These are phyloP conservation scores for Catocala nupta DNA, from an alignment of 2,888 invertebrate species.

Conservation along the genomic window DNA sequence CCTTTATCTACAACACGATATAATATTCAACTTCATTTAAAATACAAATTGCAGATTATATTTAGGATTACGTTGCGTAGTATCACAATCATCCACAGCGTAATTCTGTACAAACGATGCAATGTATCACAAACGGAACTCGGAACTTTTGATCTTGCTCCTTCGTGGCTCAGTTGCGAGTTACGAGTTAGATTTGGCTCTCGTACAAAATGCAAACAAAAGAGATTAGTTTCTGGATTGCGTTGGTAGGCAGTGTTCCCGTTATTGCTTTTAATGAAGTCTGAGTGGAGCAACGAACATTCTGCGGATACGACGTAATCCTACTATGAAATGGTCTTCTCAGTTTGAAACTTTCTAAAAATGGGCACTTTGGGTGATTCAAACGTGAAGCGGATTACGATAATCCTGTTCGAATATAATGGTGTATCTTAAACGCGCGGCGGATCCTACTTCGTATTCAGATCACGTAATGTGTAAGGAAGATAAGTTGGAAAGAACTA, in stretches of 20 bases:
- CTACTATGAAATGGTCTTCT: constrained; percentile 48
- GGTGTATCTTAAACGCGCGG: constrained; percentile 51
- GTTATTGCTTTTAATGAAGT: constrained; percentile 71
- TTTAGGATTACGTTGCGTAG: constrained; percentile 42
- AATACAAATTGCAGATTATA: constrained; percentile 26
- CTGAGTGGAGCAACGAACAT: constrained; percentile 51
- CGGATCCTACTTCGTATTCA: constrained; percentile 59
- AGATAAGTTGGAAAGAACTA: constrained; percentile 55
- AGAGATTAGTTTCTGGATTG: constrained; percentile 76
- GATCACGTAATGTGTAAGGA: constrained; percentile 55
- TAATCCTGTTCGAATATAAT: constrained; percentile 61
- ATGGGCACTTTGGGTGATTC: constrained; percentile 55
- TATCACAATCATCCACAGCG: neutral
- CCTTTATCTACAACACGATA: constrained; percentile 1
- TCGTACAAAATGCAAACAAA: constrained; percentile 77
- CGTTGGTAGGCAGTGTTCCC: constrained; percentile 60
- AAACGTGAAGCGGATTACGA: constrained; percentile 58
- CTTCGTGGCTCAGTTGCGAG: constrained; percentile 64
- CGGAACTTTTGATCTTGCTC: constrained; percentile 58
- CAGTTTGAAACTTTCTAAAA: constrained; percentile 55
- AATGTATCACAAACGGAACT: constrained; percentile 33
- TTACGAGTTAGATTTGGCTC: constrained; percentile 64
- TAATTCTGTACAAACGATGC: constrained; percentile 30
- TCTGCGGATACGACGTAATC: constrained; percentile 49
- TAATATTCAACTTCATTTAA: constrained; percentile 13